phyloP scores from a whole-genome alignment of 2,113 vertebrate genomes.

The Eretmochelys imbricata region DNA sequence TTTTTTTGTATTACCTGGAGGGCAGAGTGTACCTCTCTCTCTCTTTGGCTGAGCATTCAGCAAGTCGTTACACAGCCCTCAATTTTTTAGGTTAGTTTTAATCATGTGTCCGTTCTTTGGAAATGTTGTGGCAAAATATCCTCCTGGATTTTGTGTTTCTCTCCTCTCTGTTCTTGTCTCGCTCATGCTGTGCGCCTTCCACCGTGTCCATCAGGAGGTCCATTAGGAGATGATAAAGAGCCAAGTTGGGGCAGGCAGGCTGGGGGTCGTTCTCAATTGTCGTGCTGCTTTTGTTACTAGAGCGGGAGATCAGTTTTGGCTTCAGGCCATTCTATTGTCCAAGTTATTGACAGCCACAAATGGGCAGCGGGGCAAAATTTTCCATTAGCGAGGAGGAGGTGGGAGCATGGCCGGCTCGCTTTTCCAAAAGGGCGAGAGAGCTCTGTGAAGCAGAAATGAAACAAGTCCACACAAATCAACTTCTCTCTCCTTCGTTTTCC shows the following conservation, averaged over 20 bases:
- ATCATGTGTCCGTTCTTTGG: background rate
- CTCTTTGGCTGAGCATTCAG: background rate
- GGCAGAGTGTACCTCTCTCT: background rate
- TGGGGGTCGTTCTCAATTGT: background rate
- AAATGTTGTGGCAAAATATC: background rate
- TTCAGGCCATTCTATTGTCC: constrained; percentile 26
- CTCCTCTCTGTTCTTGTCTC: accelerated
- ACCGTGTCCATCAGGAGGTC: accelerated
- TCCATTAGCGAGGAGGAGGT: constrained; percentile 30
- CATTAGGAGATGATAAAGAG: constrained; percentile 29
- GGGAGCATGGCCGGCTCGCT: accelerated
- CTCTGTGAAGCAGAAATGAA: constrained; percentile 3
- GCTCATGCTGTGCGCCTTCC: accelerated
- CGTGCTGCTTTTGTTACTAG: constrained; percentile 36
- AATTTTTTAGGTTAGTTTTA: background rate
- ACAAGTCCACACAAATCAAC: accelerated
- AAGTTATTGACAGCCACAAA: constrained; percentile 44
- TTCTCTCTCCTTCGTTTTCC: background rate
- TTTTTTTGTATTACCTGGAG: background rate
- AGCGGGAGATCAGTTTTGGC: constrained; percentile 29
- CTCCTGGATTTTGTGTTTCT: accelerated
- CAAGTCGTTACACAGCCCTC: background rate
- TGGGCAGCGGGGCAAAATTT: constrained; percentile 17
- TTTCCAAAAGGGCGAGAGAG: background rate
- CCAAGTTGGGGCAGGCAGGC: background rate